phyloP scores from a whole-genome alignment of 1,140 invertebrate species.

The Pseudobourletiella spinata region DNA sequence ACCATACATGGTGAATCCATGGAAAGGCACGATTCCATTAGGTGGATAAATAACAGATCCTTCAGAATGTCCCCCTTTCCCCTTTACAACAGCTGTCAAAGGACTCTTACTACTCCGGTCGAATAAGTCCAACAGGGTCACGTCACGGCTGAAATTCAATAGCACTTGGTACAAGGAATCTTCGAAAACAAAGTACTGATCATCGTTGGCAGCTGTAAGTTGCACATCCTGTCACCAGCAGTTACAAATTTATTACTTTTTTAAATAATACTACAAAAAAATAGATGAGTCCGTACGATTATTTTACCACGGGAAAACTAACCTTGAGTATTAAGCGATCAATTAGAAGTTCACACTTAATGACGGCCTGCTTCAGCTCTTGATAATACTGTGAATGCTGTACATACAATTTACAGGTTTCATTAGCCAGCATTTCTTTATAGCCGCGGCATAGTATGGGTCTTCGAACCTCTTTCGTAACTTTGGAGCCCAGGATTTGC shows the following conservation, averaged over 20 bases:
- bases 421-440: neutral
- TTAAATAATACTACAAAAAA: too few relatives aligned
- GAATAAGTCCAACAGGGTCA: constrained; percentile 58
- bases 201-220: constrained; percentile 89
- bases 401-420: neutral
- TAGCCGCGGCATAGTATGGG: neutral
- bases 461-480: constrained; percentile 53
- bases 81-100: constrained; percentile 55
- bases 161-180: constrained; percentile 91
- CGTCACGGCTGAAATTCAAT: constrained; percentile 85
- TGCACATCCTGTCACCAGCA: constrained; percentile 84
- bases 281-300: too few relatives aligned
- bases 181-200: constrained; percentile 97
- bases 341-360: constrained; percentile 83
- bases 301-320: too few relatives aligned
- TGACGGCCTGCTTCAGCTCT: constrained; percentile 67
- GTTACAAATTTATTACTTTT: constrained; percentile 7
- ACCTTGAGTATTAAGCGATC: constrained; percentile 90
- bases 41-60: constrained; percentile 73
- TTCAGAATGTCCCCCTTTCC: constrained; percentile 57
- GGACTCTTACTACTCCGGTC: constrained; percentile 52
- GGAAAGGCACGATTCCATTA: constrained; percentile 89
- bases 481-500: constrained; percentile 65
- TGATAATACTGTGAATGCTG: constrained; percentile 75
- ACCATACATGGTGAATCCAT: constrained; percentile 96